Conservation (phyloP, 1,140 invertebrate genomes). For the Drosophila quadrilineata region DNA sequence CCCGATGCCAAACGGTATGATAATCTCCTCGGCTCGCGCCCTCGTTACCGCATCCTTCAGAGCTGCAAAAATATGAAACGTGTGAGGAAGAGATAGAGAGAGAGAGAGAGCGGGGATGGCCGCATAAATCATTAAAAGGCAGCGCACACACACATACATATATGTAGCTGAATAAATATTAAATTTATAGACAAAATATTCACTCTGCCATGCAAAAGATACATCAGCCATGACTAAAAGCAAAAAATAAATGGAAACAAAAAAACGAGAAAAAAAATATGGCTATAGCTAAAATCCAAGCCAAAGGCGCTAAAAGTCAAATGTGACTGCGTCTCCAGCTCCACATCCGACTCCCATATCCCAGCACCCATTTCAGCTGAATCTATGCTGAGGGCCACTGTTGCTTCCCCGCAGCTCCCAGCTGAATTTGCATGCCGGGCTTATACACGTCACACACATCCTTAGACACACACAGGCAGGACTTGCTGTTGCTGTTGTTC, state of each 20-base stretch:
- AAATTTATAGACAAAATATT: slow-evolving; percentile 72
- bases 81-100: neutral
- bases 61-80: slow-evolving; percentile 80
- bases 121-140: slow-evolving; percentile 50
- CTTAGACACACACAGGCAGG: slow-evolving; percentile 15
- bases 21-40: slow-evolving; percentile 89
- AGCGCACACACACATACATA: slow-evolving; percentile 9
- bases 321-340: slow-evolving; percentile 29
- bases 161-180: slow-evolving; percentile 53
- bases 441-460: too few species aligned
- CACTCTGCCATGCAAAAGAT: slow-evolving; percentile 60
- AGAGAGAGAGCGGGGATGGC: neutral
- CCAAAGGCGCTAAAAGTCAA: slow-evolving; percentile 62
- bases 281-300: slow-evolving; percentile 36
- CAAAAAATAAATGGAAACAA: slow-evolving; percentile 37
- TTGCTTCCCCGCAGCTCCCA: slow-evolving; percentile 35
- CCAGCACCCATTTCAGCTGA: too few species aligned
- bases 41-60: slow-evolving; percentile 88
- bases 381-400: too few species aligned
- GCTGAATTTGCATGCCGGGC: slow-evolving; percentile 55
- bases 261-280: too few species aligned
- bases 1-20: slow-evolving; percentile 94
- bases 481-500: neutral
- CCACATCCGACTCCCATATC: slow-evolving; percentile 3
- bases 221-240: slow-evolving; percentile 26